phyloP scores from a whole-genome alignment of 2,888 invertebrate genomes.

The Erebia aethiops region DNA sequence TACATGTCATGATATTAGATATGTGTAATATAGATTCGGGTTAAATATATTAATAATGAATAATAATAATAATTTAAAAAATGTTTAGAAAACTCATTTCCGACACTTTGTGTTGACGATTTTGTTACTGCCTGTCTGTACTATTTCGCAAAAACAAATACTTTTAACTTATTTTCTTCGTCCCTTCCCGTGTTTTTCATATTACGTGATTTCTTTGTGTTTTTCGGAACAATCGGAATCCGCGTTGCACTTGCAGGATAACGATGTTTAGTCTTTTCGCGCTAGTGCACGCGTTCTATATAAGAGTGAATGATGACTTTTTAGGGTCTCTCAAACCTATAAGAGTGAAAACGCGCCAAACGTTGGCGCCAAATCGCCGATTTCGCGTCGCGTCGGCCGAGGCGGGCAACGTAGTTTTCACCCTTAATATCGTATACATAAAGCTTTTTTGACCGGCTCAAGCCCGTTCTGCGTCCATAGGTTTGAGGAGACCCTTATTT shows the following conservation, averaged over 20 bases:
- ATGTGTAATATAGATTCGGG: conserved; percentile 74
- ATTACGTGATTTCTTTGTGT: not conserved
- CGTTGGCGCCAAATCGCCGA: too few relatives aligned
- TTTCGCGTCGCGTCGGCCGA: too few relatives aligned
- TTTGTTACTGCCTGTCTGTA: conserved; percentile 38
- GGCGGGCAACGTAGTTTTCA: too few relatives aligned
- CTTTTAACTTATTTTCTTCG: not conserved
- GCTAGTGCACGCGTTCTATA: too few relatives aligned
- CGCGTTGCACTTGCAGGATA: not conserved
- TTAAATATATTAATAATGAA: conserved; percentile 58
- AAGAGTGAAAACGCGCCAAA: too few relatives aligned
- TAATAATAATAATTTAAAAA: conserved; percentile 36
- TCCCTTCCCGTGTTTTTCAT: not conserved
- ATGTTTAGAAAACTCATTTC: conserved; percentile 39
- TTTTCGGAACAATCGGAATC: too few relatives aligned
- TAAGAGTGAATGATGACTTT: too few relatives aligned
- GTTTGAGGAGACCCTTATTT: too few relatives aligned
- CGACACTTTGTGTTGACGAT: conserved; percentile 53
- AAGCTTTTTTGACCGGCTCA: too few relatives aligned
- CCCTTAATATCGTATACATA: too few relatives aligned
- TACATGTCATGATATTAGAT: conserved; percentile 76
- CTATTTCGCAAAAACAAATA: conserved; percentile 9
- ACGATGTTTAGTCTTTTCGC: not conserved
- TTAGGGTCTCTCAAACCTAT: too few relatives aligned
- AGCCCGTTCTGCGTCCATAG: too few relatives aligned